phyloP scores from a whole-genome alignment of 2,113 vertebrate genomes.

The Mola mola region DNA sequence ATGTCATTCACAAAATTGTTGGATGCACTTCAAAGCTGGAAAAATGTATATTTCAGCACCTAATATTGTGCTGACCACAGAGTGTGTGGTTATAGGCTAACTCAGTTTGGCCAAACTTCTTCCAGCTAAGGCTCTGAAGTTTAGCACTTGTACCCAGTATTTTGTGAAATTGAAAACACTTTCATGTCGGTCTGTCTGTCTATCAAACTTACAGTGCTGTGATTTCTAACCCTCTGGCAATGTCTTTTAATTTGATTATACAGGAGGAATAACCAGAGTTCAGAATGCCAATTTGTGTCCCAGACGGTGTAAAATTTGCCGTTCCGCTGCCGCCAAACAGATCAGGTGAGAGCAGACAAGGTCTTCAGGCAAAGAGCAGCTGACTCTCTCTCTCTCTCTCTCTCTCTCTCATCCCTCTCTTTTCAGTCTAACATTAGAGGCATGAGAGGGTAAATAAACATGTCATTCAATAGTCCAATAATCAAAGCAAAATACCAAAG shows the following conservation, averaged over 20 bases:
- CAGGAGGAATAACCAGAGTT: constrained; percentile 69
- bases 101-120: constrained; percentile 63
- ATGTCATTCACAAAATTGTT: constrained; percentile 63
- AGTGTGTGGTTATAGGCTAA: constrained; percentile 64
- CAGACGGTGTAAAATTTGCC: constrained; percentile 79
- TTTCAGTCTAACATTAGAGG: constrained; percentile 42
- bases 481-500: constrained; percentile 52
- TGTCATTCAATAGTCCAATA: constrained; percentile 46
- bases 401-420: constrained; percentile 24
- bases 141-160: constrained; percentile 52
- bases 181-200: constrained; percentile 78
- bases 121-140: constrained; percentile 70
- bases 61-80: constrained; percentile 53
- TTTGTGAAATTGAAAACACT: constrained; percentile 71
- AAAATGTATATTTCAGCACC: constrained; percentile 57
- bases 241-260: constrained; percentile 81
- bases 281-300: constrained; percentile 77
- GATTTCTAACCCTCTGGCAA: constrained; percentile 75
- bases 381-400: constrained; percentile 39
- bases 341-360: constrained; percentile 73
- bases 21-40: constrained; percentile 68
- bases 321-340: constrained; percentile 71
- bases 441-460: constrained; percentile 64
- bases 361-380: constrained; percentile 72
- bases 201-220: constrained; percentile 75